phyloP scores from a whole-genome alignment of 1,140 invertebrate species.

The Orius insidiosus region DNA sequence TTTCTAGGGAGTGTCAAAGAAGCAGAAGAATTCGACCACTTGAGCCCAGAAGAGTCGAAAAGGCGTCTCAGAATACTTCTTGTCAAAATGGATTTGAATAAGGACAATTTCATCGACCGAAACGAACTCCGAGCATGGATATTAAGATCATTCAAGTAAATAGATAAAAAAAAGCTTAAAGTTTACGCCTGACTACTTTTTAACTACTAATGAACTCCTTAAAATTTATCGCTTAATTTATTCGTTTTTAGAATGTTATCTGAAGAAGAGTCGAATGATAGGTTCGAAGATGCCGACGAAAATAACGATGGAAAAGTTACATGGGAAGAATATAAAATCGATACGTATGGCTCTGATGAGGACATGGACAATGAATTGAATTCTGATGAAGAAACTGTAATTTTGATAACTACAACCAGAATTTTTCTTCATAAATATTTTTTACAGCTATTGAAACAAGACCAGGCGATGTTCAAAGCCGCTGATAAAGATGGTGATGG shows the following conservation, averaged over 20 bases:
- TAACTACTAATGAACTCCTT: constrained; percentile 11
- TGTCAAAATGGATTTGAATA: constrained; percentile 76
- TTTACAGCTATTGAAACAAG: constrained; percentile 45
- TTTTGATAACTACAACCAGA: background rate
- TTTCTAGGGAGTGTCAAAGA: constrained; percentile 66
- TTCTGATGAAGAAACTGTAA: constrained; percentile 10
- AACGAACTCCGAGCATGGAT: constrained; percentile 86
- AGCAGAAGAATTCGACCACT: constrained; percentile 81
- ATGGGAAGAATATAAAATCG: constrained; percentile 75
- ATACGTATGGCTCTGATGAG: constrained; percentile 54
- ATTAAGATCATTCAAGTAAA: constrained; percentile 74
- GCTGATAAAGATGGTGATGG: constrained; percentile 79
- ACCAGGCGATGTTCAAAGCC: constrained; percentile 67
- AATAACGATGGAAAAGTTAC: constrained; percentile 66
- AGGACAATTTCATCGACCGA: constrained; percentile 57
- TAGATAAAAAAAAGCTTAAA: background rate
- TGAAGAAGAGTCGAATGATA: constrained; percentile 71
- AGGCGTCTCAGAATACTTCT: constrained; percentile 57
- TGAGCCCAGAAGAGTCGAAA: constrained; percentile 75
- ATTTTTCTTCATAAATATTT: background rate
- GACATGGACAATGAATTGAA: constrained; percentile 2
- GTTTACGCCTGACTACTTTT: constrained; percentile 5
- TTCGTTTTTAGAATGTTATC: constrained; percentile 50
- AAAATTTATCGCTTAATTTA: constrained; percentile 2
- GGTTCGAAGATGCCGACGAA: constrained; percentile 69